phyloP scores from a whole-genome alignment of 2,888 invertebrate genomes.

The Celastrina argiolus region DNA sequence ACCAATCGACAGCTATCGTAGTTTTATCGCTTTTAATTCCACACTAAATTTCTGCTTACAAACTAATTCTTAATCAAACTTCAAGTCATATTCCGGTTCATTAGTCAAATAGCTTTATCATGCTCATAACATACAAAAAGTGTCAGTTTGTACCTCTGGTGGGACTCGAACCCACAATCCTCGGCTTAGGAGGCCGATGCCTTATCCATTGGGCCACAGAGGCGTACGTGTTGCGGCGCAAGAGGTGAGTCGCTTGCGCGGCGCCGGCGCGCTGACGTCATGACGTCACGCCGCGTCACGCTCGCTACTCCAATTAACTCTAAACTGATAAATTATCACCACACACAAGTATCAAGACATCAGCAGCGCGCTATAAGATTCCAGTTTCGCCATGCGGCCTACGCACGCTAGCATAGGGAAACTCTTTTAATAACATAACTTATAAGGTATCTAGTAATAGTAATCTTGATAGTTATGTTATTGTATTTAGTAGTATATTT shows the following conservation, averaged over 20 bases:
- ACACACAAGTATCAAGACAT: slow-evolving; percentile 23
- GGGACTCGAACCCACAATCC: slow-evolving; percentile 90
- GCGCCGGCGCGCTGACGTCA: slow-evolving; percentile 57
- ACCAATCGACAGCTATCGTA: not conserved
- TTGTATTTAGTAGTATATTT: not conserved
- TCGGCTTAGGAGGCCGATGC: slow-evolving; percentile 88
- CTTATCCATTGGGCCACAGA: slow-evolving; percentile 88
- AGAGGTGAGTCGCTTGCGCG: slow-evolving; percentile 40
- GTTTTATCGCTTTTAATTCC: not conserved
- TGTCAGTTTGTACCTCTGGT: slow-evolving; percentile 83
- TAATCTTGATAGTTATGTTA: no score
- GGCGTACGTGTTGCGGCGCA: slow-evolving; percentile 87
- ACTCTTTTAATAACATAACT: not conserved
- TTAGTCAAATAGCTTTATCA: not conserved
- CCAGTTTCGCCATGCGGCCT: not conserved
- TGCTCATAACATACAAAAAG: slow-evolving; percentile 45
- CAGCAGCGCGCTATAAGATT: not conserved
- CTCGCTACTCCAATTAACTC: slow-evolving; percentile 44
- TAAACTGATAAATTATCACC: slow-evolving; percentile 37
- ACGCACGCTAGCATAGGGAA: not conserved
- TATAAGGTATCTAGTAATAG: no score
- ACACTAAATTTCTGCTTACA: not conserved
- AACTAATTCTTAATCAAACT: not conserved
- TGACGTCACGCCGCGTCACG: slow-evolving; percentile 54
- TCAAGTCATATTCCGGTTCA: not conserved